Conservation (phyloP, 2,888 invertebrate species). For the Apoda limacodes region DNA sequence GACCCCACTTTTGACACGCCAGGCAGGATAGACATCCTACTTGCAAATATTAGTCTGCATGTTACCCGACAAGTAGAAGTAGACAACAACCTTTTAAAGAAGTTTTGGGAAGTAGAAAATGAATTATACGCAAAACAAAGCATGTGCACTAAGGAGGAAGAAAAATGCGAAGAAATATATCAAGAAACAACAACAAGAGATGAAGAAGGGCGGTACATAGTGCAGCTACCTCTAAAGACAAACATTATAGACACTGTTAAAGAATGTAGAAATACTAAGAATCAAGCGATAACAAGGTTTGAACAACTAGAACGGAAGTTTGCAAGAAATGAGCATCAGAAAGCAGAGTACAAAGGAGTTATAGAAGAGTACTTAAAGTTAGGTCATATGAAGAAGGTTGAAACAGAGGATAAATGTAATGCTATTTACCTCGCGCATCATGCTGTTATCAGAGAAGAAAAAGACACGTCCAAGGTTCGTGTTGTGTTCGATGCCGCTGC, state of each 20-base stretch:
- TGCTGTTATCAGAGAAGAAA: constrained; percentile 20
- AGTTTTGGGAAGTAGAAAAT: constrained; percentile 20
- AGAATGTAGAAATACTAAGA: constrained; percentile 13
- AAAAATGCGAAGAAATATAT: constrained; percentile 17
- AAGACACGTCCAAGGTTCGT: constrained; percentile 19
- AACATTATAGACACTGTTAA: constrained; percentile 5
- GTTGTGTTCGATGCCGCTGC: constrained; percentile 22
- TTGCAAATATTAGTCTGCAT: constrained; percentile 13
- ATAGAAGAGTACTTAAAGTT: constrained; percentile 16
- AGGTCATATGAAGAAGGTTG: constrained; percentile 18
- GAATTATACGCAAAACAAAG: constrained; percentile 14
- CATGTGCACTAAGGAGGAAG: constrained; percentile 16
- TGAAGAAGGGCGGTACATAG: constrained; percentile 15
- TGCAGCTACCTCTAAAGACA: constrained; percentile 15
- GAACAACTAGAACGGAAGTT: constrained; percentile 14
- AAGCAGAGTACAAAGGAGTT: constrained; percentile 14
- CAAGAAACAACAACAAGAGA: constrained; percentile 10
- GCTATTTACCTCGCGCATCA: constrained; percentile 20
- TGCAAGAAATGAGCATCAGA: constrained; percentile 6
- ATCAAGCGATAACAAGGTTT: constrained; percentile 18
- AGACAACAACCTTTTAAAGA: constrained; percentile 17
- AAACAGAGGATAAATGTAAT: constrained; percentile 3
- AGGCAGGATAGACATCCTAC: constrained; percentile 15
- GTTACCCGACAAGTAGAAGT: constrained; percentile 10
- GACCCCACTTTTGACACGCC: constrained; percentile 14